These are phyloP conservation scores for Chymomyza fuscimana DNA, from an alignment of 2,888 invertebrate species.

Conservation along the genomic window DNA sequence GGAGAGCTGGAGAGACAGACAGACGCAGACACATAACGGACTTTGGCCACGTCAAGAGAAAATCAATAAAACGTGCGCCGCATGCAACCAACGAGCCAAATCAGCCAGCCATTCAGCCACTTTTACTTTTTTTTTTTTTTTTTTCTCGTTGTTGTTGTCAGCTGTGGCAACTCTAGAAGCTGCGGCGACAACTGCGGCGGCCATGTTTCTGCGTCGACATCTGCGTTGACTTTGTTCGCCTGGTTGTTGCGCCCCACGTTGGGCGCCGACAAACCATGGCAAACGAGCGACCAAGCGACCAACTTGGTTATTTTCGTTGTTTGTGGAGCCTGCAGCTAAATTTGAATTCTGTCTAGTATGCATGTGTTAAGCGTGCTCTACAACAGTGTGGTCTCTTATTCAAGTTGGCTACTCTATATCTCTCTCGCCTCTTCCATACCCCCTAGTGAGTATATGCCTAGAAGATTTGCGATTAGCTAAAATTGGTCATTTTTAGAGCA, in stretches of 20 bases:
- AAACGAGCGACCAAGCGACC: neutral
- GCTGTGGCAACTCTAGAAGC: constrained; percentile 65
- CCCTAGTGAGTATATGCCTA: too few relatives aligned
- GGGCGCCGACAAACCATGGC: neutral
- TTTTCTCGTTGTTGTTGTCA: neutral
- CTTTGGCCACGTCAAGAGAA: constrained; percentile 47
- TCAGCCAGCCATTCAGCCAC: constrained; percentile 39
- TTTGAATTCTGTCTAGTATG: constrained; percentile 47
- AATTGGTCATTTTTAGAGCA: too few relatives aligned
- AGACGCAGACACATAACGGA: constrained; percentile 60
- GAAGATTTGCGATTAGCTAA: too few relatives aligned
- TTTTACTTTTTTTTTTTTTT: constrained; percentile 59
- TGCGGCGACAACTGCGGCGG: constrained; percentile 5
- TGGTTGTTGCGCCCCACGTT: neutral
- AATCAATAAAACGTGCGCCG: constrained; percentile 70
- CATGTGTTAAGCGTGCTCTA: constrained; percentile 4
- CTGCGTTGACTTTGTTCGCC: neutral
- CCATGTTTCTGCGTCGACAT: constrained; percentile 17
- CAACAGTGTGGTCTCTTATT: too few relatives aligned
- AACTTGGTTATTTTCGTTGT: constrained; percentile 50
- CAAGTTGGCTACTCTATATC: too few relatives aligned
- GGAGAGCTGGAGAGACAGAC: constrained; percentile 43
- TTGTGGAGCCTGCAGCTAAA: constrained; percentile 71
- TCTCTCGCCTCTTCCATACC: too few relatives aligned
- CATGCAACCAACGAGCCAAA: neutral